phyloP scores from a whole-genome alignment of 2,888 invertebrate species.

The Lycophotia porphyrea region DNA sequence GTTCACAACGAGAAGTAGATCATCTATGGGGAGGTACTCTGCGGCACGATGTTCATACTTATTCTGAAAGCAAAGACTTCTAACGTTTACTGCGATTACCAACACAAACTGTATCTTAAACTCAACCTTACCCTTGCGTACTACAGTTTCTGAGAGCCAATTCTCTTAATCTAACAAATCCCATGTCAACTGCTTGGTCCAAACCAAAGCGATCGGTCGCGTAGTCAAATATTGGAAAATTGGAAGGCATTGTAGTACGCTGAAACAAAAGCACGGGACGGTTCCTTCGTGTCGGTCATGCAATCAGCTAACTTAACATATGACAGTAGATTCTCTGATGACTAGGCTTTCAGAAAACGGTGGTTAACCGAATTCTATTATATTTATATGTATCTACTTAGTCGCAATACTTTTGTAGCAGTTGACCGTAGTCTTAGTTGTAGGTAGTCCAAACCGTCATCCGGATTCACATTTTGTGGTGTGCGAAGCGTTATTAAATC shows the following conservation, averaged over 20 bases:
- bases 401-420: background rate
- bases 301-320: background rate
- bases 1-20: background rate
- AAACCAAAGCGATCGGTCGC: background rate
- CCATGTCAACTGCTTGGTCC: background rate
- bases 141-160: background rate
- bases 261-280: background rate
- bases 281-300: background rate
- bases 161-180: background rate
- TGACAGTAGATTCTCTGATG: background rate
- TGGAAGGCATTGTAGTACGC: background rate
- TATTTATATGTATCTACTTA: conserved; percentile 8
- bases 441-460: background rate
- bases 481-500: conserved; percentile 7
- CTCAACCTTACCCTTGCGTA: background rate
- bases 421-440: conserved; percentile 1
- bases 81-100: too few species aligned
- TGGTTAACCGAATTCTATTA: background rate
- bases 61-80: too few species aligned
- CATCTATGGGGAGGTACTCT: too few species aligned
- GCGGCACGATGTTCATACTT: too few species aligned
- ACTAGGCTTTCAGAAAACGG: background rate
- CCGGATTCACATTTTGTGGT: conserved; percentile 14
- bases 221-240: background rate
- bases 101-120: background rate